Evolutionary conservation across 2,888 invertebrate genomes (phyloP), one percentile per base, ranked within the genome.

Genomic region (Criorhina ranunculi): DNA sequence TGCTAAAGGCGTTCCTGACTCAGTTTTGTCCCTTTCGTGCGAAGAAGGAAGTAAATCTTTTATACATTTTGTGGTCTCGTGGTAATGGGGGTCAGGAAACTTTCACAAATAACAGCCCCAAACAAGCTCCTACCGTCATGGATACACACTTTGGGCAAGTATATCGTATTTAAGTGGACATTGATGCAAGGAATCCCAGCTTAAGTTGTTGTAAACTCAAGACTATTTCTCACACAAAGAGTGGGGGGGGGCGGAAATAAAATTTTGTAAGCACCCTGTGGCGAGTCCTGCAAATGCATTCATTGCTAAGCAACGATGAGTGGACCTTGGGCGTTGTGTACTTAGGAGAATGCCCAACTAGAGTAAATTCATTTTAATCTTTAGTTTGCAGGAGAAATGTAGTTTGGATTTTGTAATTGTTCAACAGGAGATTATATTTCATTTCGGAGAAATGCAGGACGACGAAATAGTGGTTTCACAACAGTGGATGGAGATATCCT

Each of bases 81-180:
- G 60, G 44, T 33, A 60, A 60, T 60, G 31, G 64, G 49, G 64
- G 33, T 64, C 64, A 64, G 33, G 46, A 49, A 64, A 64, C 64
- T 64, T 35, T 35, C 7, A 64, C 64, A 17, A 46, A 19, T 46
- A 64, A 64, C 19, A 24, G 12, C 1, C n/a, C 64, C 35, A 17
- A 64, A 49, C 64, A 35, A 64, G 12, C 64, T 46, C 17, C 46
- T 11, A 5, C 64, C 35, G 17, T 33, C 31, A 19, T 35, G 49
- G 46, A n/a, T 64, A n/a, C 2, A 33, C 19, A 35, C 35, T 57
- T n/a, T 24, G 24, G 35, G 49, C 8, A 5, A 49, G 35, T 12
- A 33, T 33, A 24, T 33, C 35, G 15, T 12, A 64, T 49, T 64
- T 35, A 35, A 46, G 19, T n/a, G 19, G 33, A 19, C 19, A 49